These are phyloP conservation scores for Rhadina sibilatrix DNA, from an alignment of 2,113 vertebrate species.

Conservation along the genomic window DNA sequence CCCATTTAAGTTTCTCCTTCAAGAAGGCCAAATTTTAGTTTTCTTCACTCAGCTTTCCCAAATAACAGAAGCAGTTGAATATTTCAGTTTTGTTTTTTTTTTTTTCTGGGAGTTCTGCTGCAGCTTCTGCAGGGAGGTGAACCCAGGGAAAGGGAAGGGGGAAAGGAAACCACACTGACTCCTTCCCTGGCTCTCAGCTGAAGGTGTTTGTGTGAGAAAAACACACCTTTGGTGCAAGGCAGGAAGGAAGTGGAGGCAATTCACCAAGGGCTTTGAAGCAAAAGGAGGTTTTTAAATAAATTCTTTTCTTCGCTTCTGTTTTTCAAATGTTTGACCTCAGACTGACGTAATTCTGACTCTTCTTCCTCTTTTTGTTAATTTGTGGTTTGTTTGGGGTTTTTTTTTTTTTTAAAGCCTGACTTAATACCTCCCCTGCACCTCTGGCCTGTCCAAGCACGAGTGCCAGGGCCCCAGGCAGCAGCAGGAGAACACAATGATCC, in stretches of 20 bases:
- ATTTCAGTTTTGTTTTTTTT: background rate
- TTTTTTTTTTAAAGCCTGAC: background rate
- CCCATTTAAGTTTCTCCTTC: background rate
- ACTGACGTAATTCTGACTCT: background rate
- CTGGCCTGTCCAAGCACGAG: background rate
- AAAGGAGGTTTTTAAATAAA: fast-evolving
- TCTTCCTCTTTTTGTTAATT: background rate
- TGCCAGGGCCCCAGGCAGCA: background rate
- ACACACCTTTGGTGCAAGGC: background rate
- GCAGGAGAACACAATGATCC: fast-evolving
- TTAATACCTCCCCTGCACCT: background rate
- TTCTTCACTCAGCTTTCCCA: background rate
- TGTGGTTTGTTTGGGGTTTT: background rate
- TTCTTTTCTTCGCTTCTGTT: background rate
- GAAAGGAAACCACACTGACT: background rate
- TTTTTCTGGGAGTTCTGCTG: background rate
- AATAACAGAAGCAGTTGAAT: background rate
- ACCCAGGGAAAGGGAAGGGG: background rate
- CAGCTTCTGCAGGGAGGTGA: background rate
- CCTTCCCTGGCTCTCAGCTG: background rate
- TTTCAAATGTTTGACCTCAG: background rate
- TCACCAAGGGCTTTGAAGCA: background rate
- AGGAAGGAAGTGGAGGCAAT: background rate
- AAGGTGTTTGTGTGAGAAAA: background rate
- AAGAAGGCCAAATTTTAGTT: background rate